Base-by-base conservation (phyloP, 2,888 invertebrate species). In the Imbricaverruca yamaguchii region DNA sequence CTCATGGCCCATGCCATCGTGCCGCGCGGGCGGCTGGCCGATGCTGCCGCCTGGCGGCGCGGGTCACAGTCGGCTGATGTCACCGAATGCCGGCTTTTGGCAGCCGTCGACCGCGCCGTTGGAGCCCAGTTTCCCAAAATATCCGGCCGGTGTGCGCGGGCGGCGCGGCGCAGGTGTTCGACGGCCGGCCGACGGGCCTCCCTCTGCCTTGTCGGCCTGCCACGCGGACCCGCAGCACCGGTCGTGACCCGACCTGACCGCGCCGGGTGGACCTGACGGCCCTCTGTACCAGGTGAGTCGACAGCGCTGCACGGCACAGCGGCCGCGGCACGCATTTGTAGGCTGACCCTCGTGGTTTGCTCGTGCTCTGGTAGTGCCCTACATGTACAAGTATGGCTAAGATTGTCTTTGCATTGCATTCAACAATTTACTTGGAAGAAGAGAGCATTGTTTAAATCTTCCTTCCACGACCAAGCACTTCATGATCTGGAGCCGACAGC, bases 51-150 rank as follows among this genome's bases (percentile, higher is more conserved):
- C 74, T 55, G 9, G 9, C 55, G 55, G 74, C 74, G 1, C 7
- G 10, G 53, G 4, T 55, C 18, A 21, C 18, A 11, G 10, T 8
- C 18, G 8, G 39, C 39, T 18, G 69, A 18, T 10, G 65, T 11
- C 25, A 7, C 39, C 39, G 1, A 39, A 15, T 18, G 39, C 12
- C 11, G 39, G 39, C 15, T 39, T 69, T 65, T 69, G 69, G 69
- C 69, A 39, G 69, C 10, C 18, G 53, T 55, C 74, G 55, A 53
- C 53, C 53, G 53, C 7, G 63, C 59, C 21, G 18, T 4, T 55
- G 74, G 18, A 21, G 21, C 53, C 11, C 18, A 74, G 74, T 74
- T 53, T 74, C 74, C 74, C 74, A 21, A 74, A 74, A 74, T 74
- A 69, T 39, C 69, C 69, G 69, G 69, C 39, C 39, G 39, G 39